Evolutionary conservation across 2,113 vertebrate genomes (phyloP), one percentile per base, ranked within the genome.

Genomic region (Protobothrops mucrosquamatus): DNA sequence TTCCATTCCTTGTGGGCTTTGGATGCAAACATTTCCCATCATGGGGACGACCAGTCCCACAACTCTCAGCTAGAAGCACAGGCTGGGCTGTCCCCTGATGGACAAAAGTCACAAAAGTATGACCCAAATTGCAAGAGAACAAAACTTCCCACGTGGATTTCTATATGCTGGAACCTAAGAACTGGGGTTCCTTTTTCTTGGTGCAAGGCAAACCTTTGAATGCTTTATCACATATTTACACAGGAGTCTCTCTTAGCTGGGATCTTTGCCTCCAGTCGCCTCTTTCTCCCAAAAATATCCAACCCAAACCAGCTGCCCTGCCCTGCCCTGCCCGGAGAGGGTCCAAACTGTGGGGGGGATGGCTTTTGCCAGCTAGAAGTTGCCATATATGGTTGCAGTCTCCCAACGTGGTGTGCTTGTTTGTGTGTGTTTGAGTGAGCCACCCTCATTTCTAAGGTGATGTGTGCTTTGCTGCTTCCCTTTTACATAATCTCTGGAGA

Each of bases 301-400:
- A 34, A 81, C 24, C 89, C 69, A 92, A 64, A 26, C 69, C 59
- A 55, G 39, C 81, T 51, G 23, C n/a, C 95, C 87, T 94, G 23
- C 85, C 86, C 89, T 93, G 4, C 94, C 94, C n/a, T 22, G 6
- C 94, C 94, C 23, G 6, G 0, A 93, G 64, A 87, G 89, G 94
- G 93, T 94, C 95, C 94, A 95, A 93, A 51, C 26, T 11, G 26
- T 24, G 18, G 59, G 64, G 34, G 48, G 85, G 0, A 29, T 29
- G 23, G 24, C 90, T 94, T 92, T 94, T 89, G 87, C 3, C 48
- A 90, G 92, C 93, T n/a, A 18, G 52, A 92, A 89, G 95, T 88
- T 11, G 39, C 96, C 97, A 91, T 97, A 96, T 97, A 97, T 94
- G 96, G 96, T 29, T 93, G 91, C 87, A 92, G 81, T 93, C 93